These are phyloP conservation scores for Cremastinae sp. DNA, from an alignment of 2,888 invertebrate species.

Conservation along the genomic window DNA sequence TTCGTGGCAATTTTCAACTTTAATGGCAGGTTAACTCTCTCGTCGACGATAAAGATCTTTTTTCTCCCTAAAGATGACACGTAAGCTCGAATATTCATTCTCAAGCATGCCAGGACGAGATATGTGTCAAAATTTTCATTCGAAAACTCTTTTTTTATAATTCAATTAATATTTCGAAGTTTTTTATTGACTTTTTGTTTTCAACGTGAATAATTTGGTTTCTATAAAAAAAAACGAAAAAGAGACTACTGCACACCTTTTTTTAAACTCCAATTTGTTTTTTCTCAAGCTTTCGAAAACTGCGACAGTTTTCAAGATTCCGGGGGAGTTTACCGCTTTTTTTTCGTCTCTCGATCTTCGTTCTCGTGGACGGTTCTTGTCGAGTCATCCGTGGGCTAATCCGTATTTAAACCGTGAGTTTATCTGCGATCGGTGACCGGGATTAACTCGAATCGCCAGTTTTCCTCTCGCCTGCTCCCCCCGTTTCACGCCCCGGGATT, in stretches of 20 bases:
- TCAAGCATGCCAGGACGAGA: not conserved
- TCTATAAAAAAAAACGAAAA: too few relatives aligned
- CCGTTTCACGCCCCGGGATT: not conserved
- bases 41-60: conserved; percentile 69
- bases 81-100: conserved; percentile 25
- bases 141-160: not conserved
- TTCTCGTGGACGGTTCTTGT: conserved; percentile 47
- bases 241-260: too few relatives aligned
- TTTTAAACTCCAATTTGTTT: too few relatives aligned
- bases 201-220: too few relatives aligned
- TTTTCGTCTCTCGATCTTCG: conserved; percentile 30
- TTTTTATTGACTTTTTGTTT: not conserved
- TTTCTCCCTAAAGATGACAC: conserved; percentile 47
- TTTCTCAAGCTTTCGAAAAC: not conserved
- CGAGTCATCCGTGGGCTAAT: conserved; percentile 74
- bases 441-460: conserved; percentile 72
- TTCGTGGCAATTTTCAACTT: conserved; percentile 60
- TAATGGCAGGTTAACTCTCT: conserved; percentile 72
- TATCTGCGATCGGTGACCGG: conserved; percentile 72
- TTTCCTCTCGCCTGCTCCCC: conserved; percentile 21
- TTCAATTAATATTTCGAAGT: not conserved
- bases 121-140: too few relatives aligned
- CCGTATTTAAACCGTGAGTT: conserved; percentile 74
- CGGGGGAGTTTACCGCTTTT: conserved; percentile 50
- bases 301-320: conserved; percentile 56